Evolutionary conservation across 64 coral and sea anemone genomes (phyloP), one percentile per base, ranked within the genome.

Genomic region (Pocillopora verrucosa): DNA sequence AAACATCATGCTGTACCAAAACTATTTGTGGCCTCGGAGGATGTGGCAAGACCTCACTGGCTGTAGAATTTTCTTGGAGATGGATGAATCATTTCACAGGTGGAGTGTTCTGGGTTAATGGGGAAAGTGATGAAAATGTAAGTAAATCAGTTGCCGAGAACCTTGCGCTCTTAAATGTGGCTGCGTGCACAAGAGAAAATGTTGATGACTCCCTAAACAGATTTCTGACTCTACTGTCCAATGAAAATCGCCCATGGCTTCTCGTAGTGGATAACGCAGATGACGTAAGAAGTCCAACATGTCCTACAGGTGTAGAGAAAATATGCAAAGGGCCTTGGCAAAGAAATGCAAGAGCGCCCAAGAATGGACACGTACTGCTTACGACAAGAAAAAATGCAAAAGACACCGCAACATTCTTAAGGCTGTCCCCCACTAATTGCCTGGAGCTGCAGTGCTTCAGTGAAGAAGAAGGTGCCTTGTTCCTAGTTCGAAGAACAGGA

Each of bases 261-360:
- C 87, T 89, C 67, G 26, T 89, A 16, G 20, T 78, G 38, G 87
- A 89, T 16, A 89, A 89, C 51, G 74, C 74, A 61, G 86, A 88
- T 60, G 86, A 88, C n/a, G 25, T 88, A 30, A 26, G 60, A 17
- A 58, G 76, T 36, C 34, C 13, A 10, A 17, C 1, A 58, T 72
- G 73, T 72, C 86, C 73, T 0, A 19, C 73, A 60, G 34, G 30
- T 15, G 19, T 88, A 20, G 76, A 35, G n/a, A 35, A 60, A 15
- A 77, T 88, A 76, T 56, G 58, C 15, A 77, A 89, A 89, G 70
- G 75, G 60, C 61, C 75, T 65, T 89, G 74, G 74, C 60, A 79
- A 67, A 57, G 61, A 61, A 63, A 84, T 10, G 16, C 34, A 9
- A 22, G 10, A 4, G 16, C 41, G 16, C 36, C 22, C 24, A 89